Percentiles rank a stretch among this genome's conserved stretches.
These are phyloP conservation scores for Philereme vetulata DNA, from an alignment of 2,888 invertebrate genomes.

Conservation along the genomic window DNA sequence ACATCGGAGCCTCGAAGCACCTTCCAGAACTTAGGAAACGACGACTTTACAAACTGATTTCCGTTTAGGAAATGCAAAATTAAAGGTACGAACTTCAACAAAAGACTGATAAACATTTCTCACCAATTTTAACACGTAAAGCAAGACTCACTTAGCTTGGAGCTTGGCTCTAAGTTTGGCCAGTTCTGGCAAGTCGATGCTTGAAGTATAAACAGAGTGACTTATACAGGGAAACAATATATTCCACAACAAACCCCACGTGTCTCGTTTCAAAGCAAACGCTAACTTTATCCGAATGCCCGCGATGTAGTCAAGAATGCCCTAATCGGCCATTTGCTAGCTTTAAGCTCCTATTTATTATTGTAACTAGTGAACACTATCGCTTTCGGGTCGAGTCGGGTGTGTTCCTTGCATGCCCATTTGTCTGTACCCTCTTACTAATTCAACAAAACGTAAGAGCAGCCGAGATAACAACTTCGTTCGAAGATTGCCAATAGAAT, in stretches of 20 bases:
- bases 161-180: too few species aligned
- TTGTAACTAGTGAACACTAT: constrained; percentile 77
- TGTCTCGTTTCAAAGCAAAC: constrained; percentile 70
- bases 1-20: too few species aligned
- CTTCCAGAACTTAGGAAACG: too few species aligned
- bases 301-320: constrained; percentile 75
- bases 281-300: constrained; percentile 76
- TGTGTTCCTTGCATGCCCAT: constrained; percentile 66
- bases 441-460: constrained; percentile 72
- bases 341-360: constrained; percentile 75
- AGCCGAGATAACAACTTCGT: constrained; percentile 66
- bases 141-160: too few species aligned
- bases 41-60: too few species aligned
- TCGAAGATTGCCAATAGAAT: constrained; percentile 60
- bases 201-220: constrained; percentile 48
- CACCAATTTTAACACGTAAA: too few species aligned
- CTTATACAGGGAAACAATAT: constrained; percentile 58
- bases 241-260: constrained; percentile 66
- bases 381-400: constrained; percentile 65
- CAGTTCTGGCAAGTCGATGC: neutral
- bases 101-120: too few species aligned
- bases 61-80: too few species aligned
- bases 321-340: constrained; percentile 75
- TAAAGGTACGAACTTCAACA: too few species aligned
- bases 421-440: constrained; percentile 75